Percentiles rank a stretch among this genome's conserved stretches.
Evolutionary conservation across 92 coral and sea anemone species (phyloP).

Genomic region (Epizoanthus stellaris): DNA sequence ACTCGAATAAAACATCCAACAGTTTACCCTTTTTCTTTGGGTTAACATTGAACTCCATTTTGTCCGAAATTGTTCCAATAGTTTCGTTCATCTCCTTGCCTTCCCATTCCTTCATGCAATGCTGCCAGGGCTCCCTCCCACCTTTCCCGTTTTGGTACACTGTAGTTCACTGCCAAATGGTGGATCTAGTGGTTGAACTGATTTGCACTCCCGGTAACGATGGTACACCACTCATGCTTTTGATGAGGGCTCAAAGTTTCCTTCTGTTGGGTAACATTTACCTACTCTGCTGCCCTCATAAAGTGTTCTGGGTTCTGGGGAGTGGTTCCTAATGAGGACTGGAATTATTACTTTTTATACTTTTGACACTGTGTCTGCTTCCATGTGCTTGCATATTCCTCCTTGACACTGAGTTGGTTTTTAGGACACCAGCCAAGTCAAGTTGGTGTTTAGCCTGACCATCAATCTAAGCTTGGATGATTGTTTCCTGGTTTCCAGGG

Average conservation of each 20-base stretch:
- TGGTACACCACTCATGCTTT: neutral
- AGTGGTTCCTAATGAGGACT: neutral
- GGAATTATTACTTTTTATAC: neutral
- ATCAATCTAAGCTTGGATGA: too few relatives aligned
- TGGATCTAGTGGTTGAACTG: too few relatives aligned
- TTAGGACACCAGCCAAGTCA: neutral
- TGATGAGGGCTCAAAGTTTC: neutral
- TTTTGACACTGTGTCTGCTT: neutral
- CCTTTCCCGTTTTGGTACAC: too few relatives aligned
- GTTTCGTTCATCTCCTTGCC: neutral
- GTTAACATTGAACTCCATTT: neutral
- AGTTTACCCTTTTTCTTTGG: neutral
- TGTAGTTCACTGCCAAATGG: too few relatives aligned
- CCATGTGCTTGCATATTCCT: neutral
- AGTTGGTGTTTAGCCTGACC: too few relatives aligned
- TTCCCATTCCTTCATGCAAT: too few relatives aligned
- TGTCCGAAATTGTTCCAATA: neutral
- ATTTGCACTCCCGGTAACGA: neutral
- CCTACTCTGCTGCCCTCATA: neutral
- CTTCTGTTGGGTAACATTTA: neutral
- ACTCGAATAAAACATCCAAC: neutral
- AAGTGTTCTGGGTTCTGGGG: neutral
- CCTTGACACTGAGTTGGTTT: neutral
- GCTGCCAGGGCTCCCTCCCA: too few relatives aligned
- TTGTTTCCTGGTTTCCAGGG: neutral